Base-by-base conservation (phyloP, 2,113 vertebrate species). In the Macquaria ambigua region DNA sequence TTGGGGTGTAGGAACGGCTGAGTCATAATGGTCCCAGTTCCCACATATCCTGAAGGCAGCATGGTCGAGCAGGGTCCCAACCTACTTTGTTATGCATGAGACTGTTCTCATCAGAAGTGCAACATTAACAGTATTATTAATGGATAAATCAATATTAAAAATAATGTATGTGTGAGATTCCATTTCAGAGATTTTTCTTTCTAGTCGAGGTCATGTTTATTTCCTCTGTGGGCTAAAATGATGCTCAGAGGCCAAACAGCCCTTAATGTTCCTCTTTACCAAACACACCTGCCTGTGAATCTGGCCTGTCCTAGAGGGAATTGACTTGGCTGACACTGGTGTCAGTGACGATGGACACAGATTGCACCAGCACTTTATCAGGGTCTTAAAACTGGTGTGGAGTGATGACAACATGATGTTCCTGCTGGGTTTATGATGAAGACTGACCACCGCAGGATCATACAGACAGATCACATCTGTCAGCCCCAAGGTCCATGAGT, bases 381-480 rank as follows among this genome's bases (percentile, higher is more conserved):
- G 34, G 50, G n/a, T 74, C 76, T 67, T 78, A 71, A 81, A 86
- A 79, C 53, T 34, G 50, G 6, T 67, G 25, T n/a, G 41, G 59
- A 69, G 55, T 28, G 71, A 81, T 56, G 75, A 59, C 62, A 82
- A 46, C 79, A 78, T 63, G 50, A 78, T 53, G 70, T 67, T 64
- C 67, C 66, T 18, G 6, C 48, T 58, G 37, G 18, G 41, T 89
- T 82, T 64, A 90, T 84, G 86, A 84, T 82, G 67, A 77, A 77
- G 59, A 63, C 52, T 14, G 39, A 58, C 76, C 87, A 18, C 63
- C 1, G 73, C 73, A 59, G 66, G 20, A 53, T 81, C 43, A 25
- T 4, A 61, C 39, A 11, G 23, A 69, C 28, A n/a, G 5, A 48
- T 56, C 67, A 7, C 43, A 43, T 55, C 41, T 31, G 34, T 52